These are phyloP conservation scores for Remorina albescens DNA, from an alignment of 2,797 vertebrate species.

Conservation along the genomic window DNA sequence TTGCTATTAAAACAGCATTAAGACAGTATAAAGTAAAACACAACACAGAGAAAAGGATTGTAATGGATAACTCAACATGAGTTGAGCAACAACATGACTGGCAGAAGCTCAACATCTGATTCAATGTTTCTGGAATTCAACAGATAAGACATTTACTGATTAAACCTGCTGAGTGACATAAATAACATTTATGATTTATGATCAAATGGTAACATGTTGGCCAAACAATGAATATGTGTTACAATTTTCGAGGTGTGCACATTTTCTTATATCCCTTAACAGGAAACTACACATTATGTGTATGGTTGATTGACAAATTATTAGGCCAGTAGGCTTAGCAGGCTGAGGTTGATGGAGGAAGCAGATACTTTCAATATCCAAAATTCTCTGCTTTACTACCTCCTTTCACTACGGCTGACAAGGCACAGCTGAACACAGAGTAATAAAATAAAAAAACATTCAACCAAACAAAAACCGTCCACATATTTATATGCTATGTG, in stretches of 20 bases:
- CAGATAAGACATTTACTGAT: constrained; percentile 20
- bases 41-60: constrained; percentile 34
- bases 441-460: constrained; percentile 39
- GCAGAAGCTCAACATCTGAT: constrained; percentile 20
- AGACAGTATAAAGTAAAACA: constrained; percentile 65
- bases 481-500: constrained; percentile 51
- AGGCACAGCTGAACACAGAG: constrained; percentile 76
- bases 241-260: constrained; percentile 17
- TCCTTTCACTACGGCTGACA: constrained; percentile 68
- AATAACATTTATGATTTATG: constrained; percentile 6
- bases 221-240: constrained; percentile 27
- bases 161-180: constrained; percentile 12
- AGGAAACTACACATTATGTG: constrained; percentile 43
- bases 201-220: not conserved
- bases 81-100: constrained; percentile 33
- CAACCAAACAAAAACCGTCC: constrained; percentile 29
- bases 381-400: constrained; percentile 54
- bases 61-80: constrained; percentile 43
- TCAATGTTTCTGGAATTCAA: constrained; percentile 23
- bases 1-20: constrained; percentile 71
- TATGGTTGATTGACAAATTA: constrained; percentile 48
- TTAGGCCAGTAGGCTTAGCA: constrained; percentile 53
- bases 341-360: constrained; percentile 65
- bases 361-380: constrained; percentile 48
- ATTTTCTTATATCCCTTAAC: constrained; percentile 17